Conservation (phyloP, 2,888 invertebrate species). For the Netelia inedita region DNA sequence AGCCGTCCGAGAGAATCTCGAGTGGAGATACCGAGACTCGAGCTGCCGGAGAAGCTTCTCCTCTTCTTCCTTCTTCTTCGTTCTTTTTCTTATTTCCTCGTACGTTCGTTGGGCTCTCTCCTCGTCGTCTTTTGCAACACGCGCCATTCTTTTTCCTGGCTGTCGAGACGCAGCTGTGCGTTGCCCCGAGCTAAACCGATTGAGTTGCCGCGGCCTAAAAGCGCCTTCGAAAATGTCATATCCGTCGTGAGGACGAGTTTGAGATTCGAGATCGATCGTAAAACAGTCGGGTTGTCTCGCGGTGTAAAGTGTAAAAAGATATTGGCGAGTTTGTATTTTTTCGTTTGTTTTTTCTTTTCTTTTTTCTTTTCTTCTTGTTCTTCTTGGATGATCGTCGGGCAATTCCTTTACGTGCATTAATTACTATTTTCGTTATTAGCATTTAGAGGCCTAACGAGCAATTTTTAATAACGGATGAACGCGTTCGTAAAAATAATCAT, state of each 20-base stretch:
- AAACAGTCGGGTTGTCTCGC: slow-evolving; percentile 3
- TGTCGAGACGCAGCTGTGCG: slow-evolving; percentile 31
- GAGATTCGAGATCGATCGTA: slow-evolving; percentile 33
- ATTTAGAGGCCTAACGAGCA: neutral
- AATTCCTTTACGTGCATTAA: neutral
- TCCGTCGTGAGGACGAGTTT: slow-evolving; percentile 26
- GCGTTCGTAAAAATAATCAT: neutral
- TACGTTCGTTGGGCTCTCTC: neutral
- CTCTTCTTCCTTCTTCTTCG: slow-evolving; percentile 28
- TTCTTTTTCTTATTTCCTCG: slow-evolving; percentile 27
- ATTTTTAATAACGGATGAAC: neutral
- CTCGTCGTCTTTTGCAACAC: neutral
- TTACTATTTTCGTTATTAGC: neutral
- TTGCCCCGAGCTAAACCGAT: slow-evolving; percentile 47
- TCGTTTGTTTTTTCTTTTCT: too few relatives aligned
- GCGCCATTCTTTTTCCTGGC: slow-evolving; percentile 18
- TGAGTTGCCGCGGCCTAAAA: slow-evolving; percentile 64
- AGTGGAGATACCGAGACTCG: slow-evolving; percentile 49
- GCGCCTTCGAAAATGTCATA: slow-evolving; percentile 65
- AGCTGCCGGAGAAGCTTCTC: slow-evolving; percentile 60
- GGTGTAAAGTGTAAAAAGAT: neutral
- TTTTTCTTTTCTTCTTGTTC: too few relatives aligned
- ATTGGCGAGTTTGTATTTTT: neutral
- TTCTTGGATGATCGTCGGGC: too few relatives aligned
- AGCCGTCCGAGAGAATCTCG: slow-evolving; percentile 58